These are phyloP conservation scores for Plemyria rubiginata DNA, from an alignment of 2,888 invertebrate species.

Conservation along the genomic window DNA sequence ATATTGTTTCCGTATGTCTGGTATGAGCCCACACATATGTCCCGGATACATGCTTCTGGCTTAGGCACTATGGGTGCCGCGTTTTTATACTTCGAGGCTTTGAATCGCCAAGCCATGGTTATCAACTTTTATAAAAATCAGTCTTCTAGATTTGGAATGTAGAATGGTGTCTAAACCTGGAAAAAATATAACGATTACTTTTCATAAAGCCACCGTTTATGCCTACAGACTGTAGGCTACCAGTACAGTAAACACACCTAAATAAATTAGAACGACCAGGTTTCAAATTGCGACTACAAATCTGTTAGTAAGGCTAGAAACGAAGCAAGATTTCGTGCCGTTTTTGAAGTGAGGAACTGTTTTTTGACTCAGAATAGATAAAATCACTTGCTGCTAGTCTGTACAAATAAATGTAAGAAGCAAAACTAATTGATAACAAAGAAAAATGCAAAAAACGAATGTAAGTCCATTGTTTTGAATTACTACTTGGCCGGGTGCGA, in stretches of 20 bases:
- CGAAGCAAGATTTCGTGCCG: not conserved
- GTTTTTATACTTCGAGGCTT: constrained; percentile 99
- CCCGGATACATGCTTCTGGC: constrained; percentile 95
- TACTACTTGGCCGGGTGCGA: constrained; percentile 69
- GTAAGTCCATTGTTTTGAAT: constrained; percentile 81
- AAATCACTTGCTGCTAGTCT: not conserved
- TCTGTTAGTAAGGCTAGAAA: not conserved
- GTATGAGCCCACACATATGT: constrained; percentile 96
- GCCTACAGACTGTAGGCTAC: too few species aligned
- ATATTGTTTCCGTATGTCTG: constrained; percentile 98
- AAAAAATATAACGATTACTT: constrained; percentile 41
- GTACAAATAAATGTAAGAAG: constrained; percentile 8
- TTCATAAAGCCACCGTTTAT: not conserved
- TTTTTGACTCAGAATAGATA: constrained; percentile 12
- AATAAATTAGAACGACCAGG: not conserved
- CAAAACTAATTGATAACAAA: constrained; percentile 30
- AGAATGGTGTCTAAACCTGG: constrained; percentile 55
- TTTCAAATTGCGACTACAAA: constrained; percentile 1
- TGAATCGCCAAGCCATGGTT: constrained; percentile 96
- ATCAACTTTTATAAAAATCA: constrained; percentile 69
- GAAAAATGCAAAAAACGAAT: constrained; percentile 52
- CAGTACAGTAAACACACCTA: not conserved
- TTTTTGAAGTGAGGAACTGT: not conserved
- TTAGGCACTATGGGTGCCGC: constrained; percentile 98
- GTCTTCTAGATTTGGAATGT: constrained; percentile 81